Evolutionary conservation across 2,888 invertebrate species (phyloP), one percentile per base, ranked within the genome.

Genomic region (Blera fallax): DNA sequence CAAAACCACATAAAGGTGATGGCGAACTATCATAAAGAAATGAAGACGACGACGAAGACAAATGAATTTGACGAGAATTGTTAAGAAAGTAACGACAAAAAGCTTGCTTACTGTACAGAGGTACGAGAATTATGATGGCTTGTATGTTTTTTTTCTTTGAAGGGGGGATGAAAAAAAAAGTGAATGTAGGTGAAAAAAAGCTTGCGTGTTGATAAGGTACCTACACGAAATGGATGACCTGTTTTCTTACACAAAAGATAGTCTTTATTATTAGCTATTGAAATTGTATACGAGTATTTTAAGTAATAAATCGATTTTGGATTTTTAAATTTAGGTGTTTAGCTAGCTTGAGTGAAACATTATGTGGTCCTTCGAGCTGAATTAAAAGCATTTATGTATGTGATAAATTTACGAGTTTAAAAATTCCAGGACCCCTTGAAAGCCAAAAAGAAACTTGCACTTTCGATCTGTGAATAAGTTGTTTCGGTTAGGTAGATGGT

Each of bases 241-340:
- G 56, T 6, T 76, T 76, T 76, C 29, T 58, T 56, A 34, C 24
- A 32, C 14, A 43, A 24, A 4, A 62, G 43, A 45, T 18, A 24
- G 50, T 73, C 43, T 32, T 40, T 8, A 45, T 5, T 54, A 76
- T 76, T 76, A 65, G 56, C 65, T 37, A 76, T 65, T 65, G 54
- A 65, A 54, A 56, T n/a, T n/a, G n/a, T n/a, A 29, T n/a, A 32
- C n/a, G 14, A n/a, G n/a, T 56, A 18, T 43, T 43, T 43, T 10
- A 48, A 48, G 37, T 58, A 76, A 67, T 67, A 40, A 56, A 65
- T 14, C 24, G n/a, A 27, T 45, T 62, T 10, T 52, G n/a, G n/a
- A n/a, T 56, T 45, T 64, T 6, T 24, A 11, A 18, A 4, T 27
- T 21, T 8, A 24, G 16, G 29, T 32, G 64, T 1, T 32, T 18